These are phyloP conservation scores for Stenichneumon culpator DNA, from an alignment of 2,888 invertebrate genomes.

Conservation along the genomic window DNA sequence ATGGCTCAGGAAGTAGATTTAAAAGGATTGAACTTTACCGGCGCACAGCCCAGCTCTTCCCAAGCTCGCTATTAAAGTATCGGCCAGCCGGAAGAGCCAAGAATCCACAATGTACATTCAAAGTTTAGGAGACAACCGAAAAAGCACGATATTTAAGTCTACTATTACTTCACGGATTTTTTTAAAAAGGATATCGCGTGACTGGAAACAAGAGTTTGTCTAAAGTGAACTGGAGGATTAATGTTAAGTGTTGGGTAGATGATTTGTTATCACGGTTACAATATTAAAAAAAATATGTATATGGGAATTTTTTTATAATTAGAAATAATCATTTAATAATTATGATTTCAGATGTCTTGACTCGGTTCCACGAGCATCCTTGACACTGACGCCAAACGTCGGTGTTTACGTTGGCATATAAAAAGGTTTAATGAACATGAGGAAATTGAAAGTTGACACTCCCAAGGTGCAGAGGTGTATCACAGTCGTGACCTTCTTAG, in stretches of 20 bases:
- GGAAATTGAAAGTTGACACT: neutral
- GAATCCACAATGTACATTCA: neutral
- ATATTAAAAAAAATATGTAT: too few species aligned
- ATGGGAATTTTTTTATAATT: neutral
- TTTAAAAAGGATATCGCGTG: neutral
- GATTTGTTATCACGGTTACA: too few species aligned
- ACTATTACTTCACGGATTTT: neutral
- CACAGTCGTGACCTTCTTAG: neutral
- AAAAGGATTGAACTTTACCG: constrained; percentile 42
- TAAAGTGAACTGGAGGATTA: too few species aligned
- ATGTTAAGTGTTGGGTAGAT: too few species aligned
- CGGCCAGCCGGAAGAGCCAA: neutral
- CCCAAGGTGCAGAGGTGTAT: neutral
- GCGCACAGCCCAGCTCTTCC: constrained; percentile 15
- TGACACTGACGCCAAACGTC: neutral
- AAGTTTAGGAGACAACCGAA: neutral
- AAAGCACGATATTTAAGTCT: neutral
- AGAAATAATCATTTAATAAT: neutral
- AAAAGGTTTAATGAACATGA: neutral
- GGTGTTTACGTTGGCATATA: neutral
- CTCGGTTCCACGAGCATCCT: neutral
- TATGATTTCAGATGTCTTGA: neutral
- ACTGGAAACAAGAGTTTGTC: neutral
- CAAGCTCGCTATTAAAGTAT: constrained; percentile 11
- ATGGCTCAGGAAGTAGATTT: constrained; percentile 39